Base-by-base conservation (phyloP, 1,140 invertebrate species). In the Grapholita molesta region DNA sequence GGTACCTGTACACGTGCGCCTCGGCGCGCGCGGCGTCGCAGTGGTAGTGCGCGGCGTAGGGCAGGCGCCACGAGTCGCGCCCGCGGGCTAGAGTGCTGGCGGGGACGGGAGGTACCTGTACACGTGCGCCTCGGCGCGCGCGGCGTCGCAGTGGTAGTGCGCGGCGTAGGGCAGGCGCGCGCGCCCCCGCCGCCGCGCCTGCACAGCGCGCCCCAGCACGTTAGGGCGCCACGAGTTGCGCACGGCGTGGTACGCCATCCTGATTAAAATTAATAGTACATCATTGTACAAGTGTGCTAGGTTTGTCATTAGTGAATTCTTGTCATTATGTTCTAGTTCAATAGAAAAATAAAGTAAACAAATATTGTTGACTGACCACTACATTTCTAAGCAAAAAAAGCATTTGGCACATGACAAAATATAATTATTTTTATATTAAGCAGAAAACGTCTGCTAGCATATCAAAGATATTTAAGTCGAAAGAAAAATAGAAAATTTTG, bases 1-100 rank as follows among this genome's bases (percentile, higher is more conserved):
- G 53, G 65, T 74, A 92, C 91, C 91, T 85, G 81, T 92, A 92
- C 53, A 92, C 88, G 78, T 91, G 89, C 66, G 91, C 35, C 35
- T 42, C 53, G n/a, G 35, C 86, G 73, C 83, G 82, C 77, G 86
- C 77, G 77, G 28, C 28, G 28, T 30, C 28, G 24, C 70, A 74
- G 69, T 77, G 78, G 55, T 76, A 78, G 65, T 74, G 71, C 15
- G 78, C 78, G 30, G 73, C 73, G 11, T 77, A 74, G 21, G 78
- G 71, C 9, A 74, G 68, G 3, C 68, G 55, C 21, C 73, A 28
- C 64, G 66, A 12, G 69, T 71, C 5, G 71, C 73, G 42, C 71
- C 48, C 48, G 74, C 73, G 21, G 25, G 75, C 80, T 4, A 79
- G 64, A 86, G 78, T 42, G 84, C 88, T 11, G 90, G 88, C 68